phyloP scores from a whole-genome alignment of 2,113 vertebrate species.

The Polyodon spathula region DNA sequence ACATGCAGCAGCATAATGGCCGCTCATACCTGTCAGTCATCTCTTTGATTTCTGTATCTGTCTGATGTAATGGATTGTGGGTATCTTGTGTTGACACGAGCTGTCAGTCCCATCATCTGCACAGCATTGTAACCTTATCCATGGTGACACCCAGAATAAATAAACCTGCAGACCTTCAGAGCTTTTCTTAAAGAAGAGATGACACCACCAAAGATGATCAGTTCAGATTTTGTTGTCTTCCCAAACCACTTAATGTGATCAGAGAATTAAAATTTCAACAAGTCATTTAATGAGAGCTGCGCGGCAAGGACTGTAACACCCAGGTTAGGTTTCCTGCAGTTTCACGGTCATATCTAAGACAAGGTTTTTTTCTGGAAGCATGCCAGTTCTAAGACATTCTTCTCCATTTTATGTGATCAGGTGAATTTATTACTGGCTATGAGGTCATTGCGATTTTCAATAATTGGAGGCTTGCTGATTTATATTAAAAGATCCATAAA shows the following conservation, averaged over 20 bases:
- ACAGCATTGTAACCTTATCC: constrained; percentile 48
- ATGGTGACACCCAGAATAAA: constrained; percentile 36
- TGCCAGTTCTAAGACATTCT: constrained; percentile 24
- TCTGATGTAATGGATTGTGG: constrained; percentile 22
- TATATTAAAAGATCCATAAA: constrained; percentile 72
- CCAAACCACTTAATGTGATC: constrained; percentile 70
- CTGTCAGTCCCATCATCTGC: constrained; percentile 39
- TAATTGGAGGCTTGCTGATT: constrained; percentile 75
- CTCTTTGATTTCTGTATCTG: constrained; percentile 34
- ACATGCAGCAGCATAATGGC: neutral
- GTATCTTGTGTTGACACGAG: constrained; percentile 38
- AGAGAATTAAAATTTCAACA: constrained; percentile 73
- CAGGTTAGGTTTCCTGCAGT: constrained; percentile 50
- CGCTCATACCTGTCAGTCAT: constrained; percentile 19
- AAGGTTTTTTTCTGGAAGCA: constrained; percentile 20
- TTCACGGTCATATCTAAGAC: constrained; percentile 32
- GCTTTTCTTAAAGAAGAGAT: constrained; percentile 46
- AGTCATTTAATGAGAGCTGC: constrained; percentile 50
- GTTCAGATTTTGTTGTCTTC: constrained; percentile 59
- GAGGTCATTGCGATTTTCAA: constrained; percentile 76
- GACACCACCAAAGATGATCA: constrained; percentile 48
- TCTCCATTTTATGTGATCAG: constrained; percentile 56
- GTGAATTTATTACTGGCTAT: constrained; percentile 72
- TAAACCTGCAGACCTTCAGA: constrained; percentile 25
- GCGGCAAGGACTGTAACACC: constrained; percentile 32